These are phyloP conservation scores for Tromatobia lineatoria DNA, from an alignment of 2,888 invertebrate genomes.

Conservation along the genomic window DNA sequence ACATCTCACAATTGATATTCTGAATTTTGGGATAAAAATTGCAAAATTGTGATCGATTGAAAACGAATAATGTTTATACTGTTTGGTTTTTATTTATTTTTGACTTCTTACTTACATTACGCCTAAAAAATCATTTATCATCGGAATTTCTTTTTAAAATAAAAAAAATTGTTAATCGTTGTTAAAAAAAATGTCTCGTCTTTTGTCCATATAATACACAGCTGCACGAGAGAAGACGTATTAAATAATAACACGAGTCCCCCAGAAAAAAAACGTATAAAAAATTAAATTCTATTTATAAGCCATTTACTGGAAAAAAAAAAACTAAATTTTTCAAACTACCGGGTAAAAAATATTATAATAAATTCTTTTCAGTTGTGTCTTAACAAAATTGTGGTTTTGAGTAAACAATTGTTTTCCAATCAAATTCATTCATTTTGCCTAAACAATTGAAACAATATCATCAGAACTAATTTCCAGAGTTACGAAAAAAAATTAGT, in stretches of 20 bases:
- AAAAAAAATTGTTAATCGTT: background rate
- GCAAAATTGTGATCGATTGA: background rate
- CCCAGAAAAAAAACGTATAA: too few species aligned
- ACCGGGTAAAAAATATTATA: too few species aligned
- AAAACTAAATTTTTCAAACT: too few species aligned
- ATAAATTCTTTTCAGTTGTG: too few species aligned
- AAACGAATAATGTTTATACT: background rate
- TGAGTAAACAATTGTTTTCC: too few species aligned
- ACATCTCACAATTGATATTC: too few species aligned
- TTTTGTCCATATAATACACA: background rate
- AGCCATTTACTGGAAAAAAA: too few species aligned
- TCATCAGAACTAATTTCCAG: background rate
- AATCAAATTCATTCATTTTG: too few species aligned
- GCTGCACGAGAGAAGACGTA: constrained; percentile 24
- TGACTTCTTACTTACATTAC: background rate
- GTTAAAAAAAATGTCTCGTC: background rate
- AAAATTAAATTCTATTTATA: too few species aligned
- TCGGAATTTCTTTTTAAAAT: background rate
- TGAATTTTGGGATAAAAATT: background rate
- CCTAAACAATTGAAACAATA: too few species aligned
- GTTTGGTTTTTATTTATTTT: background rate
- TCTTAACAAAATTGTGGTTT: too few species aligned
- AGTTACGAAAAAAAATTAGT: background rate
- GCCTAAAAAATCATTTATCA: too few species aligned
- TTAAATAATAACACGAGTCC: constrained; percentile 63